Evolutionary conservation across 2,888 invertebrate genomes (phyloP), one percentile per base, ranked within the genome.

Genomic region (Bursaphelenchus okinawaensis): DNA sequence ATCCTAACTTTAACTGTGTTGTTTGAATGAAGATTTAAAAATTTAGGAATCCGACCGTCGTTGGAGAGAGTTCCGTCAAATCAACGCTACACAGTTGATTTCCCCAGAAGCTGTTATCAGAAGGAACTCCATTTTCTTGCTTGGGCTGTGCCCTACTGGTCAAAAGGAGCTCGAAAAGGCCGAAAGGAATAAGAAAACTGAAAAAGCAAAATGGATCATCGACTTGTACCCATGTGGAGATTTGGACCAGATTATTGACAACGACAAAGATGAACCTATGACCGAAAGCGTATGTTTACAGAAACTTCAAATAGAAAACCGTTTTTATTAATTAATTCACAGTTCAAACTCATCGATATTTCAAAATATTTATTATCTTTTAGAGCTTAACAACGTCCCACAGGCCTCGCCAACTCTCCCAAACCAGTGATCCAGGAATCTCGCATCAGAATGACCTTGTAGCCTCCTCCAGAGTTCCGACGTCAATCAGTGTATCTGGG

Each of bases 71-170:
- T 75, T 76, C 54, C 68, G 77, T 0, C 67, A 75, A 40, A 72
- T 73, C 0, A 67, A 72, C 1, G 71, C 69, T 3, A 68, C 68
- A 16, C 67, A 72, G 1, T 71, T 76, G 40, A 66, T 69, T 16
- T 63, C 27, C 8, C 66, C 78, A 0, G 78, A 80, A 65, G 69
- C 69, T 0, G 74, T 80, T 8, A 90, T 95, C 88, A 90, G 90
- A 76, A 92, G 92, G 82, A 96, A 96, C 83, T 93, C 96, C 0
- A 88, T 92, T 84, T 96, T 95, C 83, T 85, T 96, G 12, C 86
- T 96, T 66, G 93, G 94, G 82, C 84, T 95, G 62, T 77, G 79
- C 52, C 67, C 66, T 22, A 20, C 61, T 1, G 19, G 31, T n/a
- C 67, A 26, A 8, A 24, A n/a, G 20, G 22, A 52, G 8, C 31